These are phyloP conservation scores for Pyrrhosoma nymphula DNA, from an alignment of 2,888 invertebrate genomes.

Conservation along the genomic window DNA sequence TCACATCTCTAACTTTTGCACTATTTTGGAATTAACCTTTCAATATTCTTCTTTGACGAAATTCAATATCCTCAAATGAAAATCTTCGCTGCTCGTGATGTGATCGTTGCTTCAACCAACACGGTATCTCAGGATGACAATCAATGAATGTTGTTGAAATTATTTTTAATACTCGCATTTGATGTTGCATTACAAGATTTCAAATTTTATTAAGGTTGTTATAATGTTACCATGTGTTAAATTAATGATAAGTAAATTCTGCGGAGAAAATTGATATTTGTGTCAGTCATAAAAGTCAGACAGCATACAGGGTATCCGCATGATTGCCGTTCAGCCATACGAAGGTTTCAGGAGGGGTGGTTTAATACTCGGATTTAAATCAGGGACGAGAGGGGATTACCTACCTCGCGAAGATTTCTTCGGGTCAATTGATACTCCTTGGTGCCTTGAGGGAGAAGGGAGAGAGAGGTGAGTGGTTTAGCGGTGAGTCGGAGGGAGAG, in stretches of 20 bases:
- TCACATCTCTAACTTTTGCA: background rate
- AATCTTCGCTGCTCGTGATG: background rate
- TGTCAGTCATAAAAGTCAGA: too few relatives aligned
- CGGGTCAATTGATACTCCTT: too few relatives aligned
- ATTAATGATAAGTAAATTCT: too few relatives aligned
- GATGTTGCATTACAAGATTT: background rate
- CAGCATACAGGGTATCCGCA: background rate
- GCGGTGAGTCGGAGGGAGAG: too few relatives aligned
- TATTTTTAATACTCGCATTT: background rate
- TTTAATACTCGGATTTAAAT: too few relatives aligned
- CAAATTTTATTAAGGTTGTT: background rate
- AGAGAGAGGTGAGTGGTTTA: too few relatives aligned
- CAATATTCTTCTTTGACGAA: background rate
- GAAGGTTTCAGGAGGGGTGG: too few relatives aligned
- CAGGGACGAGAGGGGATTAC: too few relatives aligned
- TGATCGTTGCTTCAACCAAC: background rate
- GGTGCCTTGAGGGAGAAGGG: too few relatives aligned
- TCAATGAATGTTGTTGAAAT: slow-evolving; percentile 2
- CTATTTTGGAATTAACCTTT: background rate
- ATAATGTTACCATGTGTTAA: background rate
- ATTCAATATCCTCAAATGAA: background rate
- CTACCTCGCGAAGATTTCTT: too few relatives aligned
- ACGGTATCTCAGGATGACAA: background rate
- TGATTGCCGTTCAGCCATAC: too few relatives aligned
- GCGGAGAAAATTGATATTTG: too few relatives aligned